These are phyloP conservation scores for Spilosoma lubricipeda DNA, from an alignment of 2,888 invertebrate species.

Conservation along the genomic window DNA sequence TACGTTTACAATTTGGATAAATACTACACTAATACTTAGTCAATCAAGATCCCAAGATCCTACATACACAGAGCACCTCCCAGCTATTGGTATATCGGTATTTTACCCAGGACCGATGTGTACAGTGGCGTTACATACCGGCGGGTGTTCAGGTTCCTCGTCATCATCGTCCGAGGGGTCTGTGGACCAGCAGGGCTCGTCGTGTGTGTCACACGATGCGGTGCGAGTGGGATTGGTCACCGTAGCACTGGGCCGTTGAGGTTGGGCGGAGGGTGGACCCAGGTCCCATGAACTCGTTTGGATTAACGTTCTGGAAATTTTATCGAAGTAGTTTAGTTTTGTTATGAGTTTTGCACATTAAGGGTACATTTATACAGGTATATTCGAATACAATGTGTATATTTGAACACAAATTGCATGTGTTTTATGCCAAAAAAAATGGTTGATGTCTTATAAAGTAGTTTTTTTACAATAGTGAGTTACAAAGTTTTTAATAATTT, in stretches of 20 bases:
- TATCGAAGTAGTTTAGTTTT: background rate
- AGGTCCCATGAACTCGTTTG: conserved; percentile 92
- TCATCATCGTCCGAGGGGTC: conserved; percentile 97
- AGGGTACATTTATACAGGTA: too few species aligned
- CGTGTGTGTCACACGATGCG: conserved; percentile 84
- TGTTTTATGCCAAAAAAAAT: too few species aligned
- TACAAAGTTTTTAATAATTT: too few species aligned
- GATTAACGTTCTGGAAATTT: conserved; percentile 87
- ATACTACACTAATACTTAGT: conserved; percentile 12
- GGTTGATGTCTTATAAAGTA: too few species aligned
- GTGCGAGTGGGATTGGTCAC: conserved; percentile 61
- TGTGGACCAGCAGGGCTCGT: conserved; percentile 95
- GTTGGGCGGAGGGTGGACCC: conserved; percentile 74
- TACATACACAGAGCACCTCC: conserved; percentile 6
- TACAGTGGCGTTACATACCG: conserved; percentile 63
- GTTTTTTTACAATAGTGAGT: too few species aligned
- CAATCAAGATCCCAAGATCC: conserved; percentile 12
- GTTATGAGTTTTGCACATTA: background rate
- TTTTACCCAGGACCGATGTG: background rate
- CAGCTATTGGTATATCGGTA: background rate
- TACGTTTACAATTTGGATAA: background rate
- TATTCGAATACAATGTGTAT: too few species aligned
- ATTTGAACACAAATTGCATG: too few species aligned
- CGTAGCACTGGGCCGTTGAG: conserved; percentile 57
- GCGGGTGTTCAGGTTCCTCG: conserved; percentile 90